phyloP scores from a whole-genome alignment of 2,797 vertebrate genomes.

The Malacoraja senta region DNA sequence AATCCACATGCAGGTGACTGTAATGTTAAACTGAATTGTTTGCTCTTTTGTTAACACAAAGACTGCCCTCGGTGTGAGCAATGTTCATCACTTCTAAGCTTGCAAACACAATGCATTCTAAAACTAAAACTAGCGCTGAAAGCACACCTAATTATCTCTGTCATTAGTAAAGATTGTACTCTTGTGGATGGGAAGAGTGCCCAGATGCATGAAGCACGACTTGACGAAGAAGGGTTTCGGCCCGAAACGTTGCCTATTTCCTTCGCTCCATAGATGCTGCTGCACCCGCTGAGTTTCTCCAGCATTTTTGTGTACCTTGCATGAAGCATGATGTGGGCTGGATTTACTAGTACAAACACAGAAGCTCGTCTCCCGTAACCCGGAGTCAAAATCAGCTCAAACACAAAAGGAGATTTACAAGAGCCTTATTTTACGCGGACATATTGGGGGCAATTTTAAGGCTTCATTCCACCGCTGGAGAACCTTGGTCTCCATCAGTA shows the following conservation, averaged over 20 bases:
- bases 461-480: background rate
- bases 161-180: constrained; percentile 8
- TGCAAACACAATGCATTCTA: background rate
- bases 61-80: background rate
- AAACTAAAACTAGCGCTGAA: background rate
- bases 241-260: too few species aligned
- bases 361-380: background rate
- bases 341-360: background rate
- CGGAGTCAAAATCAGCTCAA: background rate
- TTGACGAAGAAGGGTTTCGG: too few species aligned
- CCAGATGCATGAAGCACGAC: background rate
- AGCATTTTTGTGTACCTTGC: too few species aligned
- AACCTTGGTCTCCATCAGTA: background rate
- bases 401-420: background rate
- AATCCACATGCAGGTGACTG: constrained; percentile 19
- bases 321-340: background rate
- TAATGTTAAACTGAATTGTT: background rate
- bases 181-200: background rate
- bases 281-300: too few species aligned
- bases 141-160: background rate
- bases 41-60: background rate
- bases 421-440: background rate
- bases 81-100: background rate
- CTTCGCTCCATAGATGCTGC: too few species aligned
- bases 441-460: background rate